Percentiles rank a stretch among this genome's conserved stretches.
These are phyloP conservation scores for Thaumetopoea pityocampa DNA, from an alignment of 1,140 invertebrate genomes.

Conservation along the genomic window DNA sequence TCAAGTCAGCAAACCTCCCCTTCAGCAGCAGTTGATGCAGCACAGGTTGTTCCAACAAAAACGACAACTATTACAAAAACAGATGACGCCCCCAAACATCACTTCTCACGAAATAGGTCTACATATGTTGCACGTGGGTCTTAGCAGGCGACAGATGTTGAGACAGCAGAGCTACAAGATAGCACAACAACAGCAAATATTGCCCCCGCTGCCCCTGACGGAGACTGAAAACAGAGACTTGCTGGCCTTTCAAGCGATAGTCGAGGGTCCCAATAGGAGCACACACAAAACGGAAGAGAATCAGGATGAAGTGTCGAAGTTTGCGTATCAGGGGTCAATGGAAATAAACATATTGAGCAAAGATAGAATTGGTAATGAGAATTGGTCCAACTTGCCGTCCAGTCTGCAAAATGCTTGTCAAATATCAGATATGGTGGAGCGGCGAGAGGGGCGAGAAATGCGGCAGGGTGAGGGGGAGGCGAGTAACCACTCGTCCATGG, in stretches of 20 bases:
- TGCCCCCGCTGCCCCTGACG: conserved; percentile 77
- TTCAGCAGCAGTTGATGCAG: conserved; percentile 88
- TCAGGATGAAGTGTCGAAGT: conserved; percentile 50
- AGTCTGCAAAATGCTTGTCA: conserved; percentile 78
- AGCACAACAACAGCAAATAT: conserved; percentile 84
- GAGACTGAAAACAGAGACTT: conserved; percentile 79
- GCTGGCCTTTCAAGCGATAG: conserved; percentile 77
- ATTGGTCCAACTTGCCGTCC: conserved; percentile 77
- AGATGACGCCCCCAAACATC: conserved; percentile 79
- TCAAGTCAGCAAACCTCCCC: conserved; percentile 75
- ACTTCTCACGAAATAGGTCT: conserved; percentile 55
- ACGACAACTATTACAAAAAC: conserved; percentile 87
- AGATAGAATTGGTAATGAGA: conserved; percentile 71
- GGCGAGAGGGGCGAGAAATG: conserved; percentile 36
- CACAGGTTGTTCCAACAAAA: conserved; percentile 87
- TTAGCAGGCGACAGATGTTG: conserved; percentile 82
- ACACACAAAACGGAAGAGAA: conserved; percentile 45
- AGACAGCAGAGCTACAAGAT: conserved; percentile 88
- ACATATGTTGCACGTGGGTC: conserved; percentile 68
- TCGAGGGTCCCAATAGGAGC: conserved; percentile 70
- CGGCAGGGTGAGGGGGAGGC: conserved; percentile 30
- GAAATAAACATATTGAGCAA: conserved; percentile 72
- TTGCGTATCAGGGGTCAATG: conserved; percentile 70
- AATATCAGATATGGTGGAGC: conserved; percentile 74
- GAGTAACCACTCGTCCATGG: conserved; percentile 27